Base-by-base conservation (phyloP, 2,888 invertebrate genomes). In the Dryobotodes eremita region DNA sequence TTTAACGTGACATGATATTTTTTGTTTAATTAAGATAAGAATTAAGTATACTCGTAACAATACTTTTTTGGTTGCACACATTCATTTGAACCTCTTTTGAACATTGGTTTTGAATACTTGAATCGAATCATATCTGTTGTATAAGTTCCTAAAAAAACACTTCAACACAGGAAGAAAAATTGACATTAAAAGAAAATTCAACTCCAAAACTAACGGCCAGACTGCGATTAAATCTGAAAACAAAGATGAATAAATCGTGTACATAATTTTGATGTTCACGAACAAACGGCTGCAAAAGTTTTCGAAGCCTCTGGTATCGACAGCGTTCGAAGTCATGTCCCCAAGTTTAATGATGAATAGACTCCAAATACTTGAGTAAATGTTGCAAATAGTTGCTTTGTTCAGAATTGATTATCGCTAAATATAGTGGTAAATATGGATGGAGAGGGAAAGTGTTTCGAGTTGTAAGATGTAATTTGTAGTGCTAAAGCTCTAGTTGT, bases 281-380 rank as follows among this genome's bases (percentile, higher is more conserved):
- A 83, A 85, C 86, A 73, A 84, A 75, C 72, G 72, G 48, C 77
- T 74, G 11, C 17, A 11, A 61, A 83, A 85, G 75, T 87, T 84
- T 42, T 26, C 46, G 68, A 70, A 75, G 75, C 17, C 59, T 31
- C 85, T 86, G 76, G 53, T 82, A 84, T 85, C 73, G 86, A 87
- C 87, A 78, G 70, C 55, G 26, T 62, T 26, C 42, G 31, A 78
- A 84, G 70, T 87, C 79, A 62, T 70, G 73, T 77, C 76, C 69
- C 78, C 69, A 76, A 83, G 71, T 85, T 84, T 72, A 20, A 78
- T 81, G 87, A 86, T 87, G 81, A 81, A 86, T 87, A 79, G 81
- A 87, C 81, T 66, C 20, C 64, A 55, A 72, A 70, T 84, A 87
- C 87, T 87, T 81, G 75, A 79, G 53, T 74, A 72, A 87, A 65